These are phyloP conservation scores for Mizuhopecten yessoensis DNA, from an alignment of 1,140 invertebrate species.

Conservation along the genomic window DNA sequence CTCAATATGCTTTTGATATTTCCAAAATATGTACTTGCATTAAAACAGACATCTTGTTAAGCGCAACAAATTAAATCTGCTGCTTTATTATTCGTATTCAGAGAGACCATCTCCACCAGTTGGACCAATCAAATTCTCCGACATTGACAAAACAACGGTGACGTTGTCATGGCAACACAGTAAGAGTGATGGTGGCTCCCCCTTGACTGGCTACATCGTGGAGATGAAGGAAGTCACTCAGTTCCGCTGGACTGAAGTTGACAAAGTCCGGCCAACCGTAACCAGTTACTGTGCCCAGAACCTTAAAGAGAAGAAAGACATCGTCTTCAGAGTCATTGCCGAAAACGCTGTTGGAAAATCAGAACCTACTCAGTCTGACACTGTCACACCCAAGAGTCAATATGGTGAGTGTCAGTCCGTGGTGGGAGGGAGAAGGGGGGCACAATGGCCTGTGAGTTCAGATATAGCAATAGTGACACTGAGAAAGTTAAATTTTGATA, in stretches of 20 bases:
- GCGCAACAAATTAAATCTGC: too few relatives aligned
- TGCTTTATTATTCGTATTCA: constrained; percentile 42
- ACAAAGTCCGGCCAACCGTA: constrained; percentile 65
- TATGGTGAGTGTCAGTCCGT: constrained; percentile 89
- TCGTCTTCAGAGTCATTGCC: constrained; percentile 96
- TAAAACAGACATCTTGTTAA: too few relatives aligned
- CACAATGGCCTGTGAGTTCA: too few relatives aligned
- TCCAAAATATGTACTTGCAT: too few relatives aligned
- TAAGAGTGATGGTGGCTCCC: constrained; percentile 79
- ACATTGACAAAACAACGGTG: constrained; percentile 83
- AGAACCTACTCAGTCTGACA: constrained; percentile 92
- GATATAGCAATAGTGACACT: too few relatives aligned
- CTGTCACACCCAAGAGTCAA: constrained; percentile 92
- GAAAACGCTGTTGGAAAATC: constrained; percentile 91
- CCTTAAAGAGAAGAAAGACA: constrained; percentile 90
- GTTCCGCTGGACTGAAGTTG: constrained; percentile 92
- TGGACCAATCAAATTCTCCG: constrained; percentile 88
- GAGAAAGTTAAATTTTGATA: too few relatives aligned
- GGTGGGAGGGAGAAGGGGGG: too few relatives aligned
- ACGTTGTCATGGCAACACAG: constrained; percentile 81
- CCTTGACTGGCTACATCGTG: constrained; percentile 80
- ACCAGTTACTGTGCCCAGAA: constrained; percentile 93
- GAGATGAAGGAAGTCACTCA: constrained; percentile 86
- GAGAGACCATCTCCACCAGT: constrained; percentile 93
- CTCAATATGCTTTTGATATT: too few relatives aligned